Conservation (phyloP, 2,797 vertebrate genomes). For the Gymnocypris eckloni region DNA sequence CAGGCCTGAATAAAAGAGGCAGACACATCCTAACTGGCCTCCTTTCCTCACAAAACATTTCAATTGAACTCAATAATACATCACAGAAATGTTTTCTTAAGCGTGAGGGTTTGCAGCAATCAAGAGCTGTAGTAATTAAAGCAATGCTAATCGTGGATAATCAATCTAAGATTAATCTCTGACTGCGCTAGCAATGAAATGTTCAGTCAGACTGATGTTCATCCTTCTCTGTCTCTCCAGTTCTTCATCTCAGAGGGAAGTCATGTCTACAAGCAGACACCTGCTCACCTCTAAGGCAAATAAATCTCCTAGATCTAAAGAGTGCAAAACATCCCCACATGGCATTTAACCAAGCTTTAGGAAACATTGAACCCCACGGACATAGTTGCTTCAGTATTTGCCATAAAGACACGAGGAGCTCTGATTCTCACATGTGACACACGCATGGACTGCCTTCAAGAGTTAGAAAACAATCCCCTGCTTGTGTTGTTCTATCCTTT, state of each 20-base stretch:
- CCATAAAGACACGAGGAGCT: slow-evolving; percentile 21
- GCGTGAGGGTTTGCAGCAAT: slow-evolving; percentile 32
- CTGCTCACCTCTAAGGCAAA: slow-evolving; percentile 47
- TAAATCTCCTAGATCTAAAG: slow-evolving; percentile 38
- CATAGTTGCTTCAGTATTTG: slow-evolving; percentile 9
- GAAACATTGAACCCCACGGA: not conserved
- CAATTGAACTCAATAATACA: slow-evolving; percentile 22
- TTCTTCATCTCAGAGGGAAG: slow-evolving; percentile 37
- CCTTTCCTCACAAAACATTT: slow-evolving; percentile 9
- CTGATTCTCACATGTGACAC: not conserved
- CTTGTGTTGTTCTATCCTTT: not conserved
- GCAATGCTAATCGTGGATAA: slow-evolving; percentile 55
- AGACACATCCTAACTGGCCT: not conserved
- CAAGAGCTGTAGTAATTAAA: slow-evolving; percentile 51
- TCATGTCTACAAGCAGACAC: slow-evolving; percentile 27
- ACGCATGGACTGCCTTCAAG: not conserved
- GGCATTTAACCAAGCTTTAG: slow-evolving; percentile 12
- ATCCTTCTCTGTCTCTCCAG: slow-evolving; percentile 34
- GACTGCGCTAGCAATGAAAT: slow-evolving; percentile 55
- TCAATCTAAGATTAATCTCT: slow-evolving; percentile 42
- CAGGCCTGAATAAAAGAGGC: slow-evolving; percentile 1
- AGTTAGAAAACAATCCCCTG: slow-evolving; percentile 23
- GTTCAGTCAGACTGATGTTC: slow-evolving; percentile 37
- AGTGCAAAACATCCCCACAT: slow-evolving; percentile 18
- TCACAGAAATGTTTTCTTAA: slow-evolving; percentile 33